Evolutionary conservation across 2,113 vertebrate species (phyloP), one percentile per base, ranked within the genome.

Genomic region (Carlito syrichta): DNA sequence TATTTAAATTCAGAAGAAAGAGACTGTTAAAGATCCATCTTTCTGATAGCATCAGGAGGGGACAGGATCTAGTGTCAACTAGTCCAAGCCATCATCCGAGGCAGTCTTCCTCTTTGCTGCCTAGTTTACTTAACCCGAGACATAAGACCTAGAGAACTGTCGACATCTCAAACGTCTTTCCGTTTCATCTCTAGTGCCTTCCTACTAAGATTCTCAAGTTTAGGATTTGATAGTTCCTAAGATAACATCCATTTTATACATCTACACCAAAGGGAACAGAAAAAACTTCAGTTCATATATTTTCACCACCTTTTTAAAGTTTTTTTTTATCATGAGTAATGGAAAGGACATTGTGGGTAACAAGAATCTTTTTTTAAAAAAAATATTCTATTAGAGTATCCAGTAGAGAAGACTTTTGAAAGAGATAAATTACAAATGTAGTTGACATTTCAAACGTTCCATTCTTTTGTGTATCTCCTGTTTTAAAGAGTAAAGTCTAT

Each of bases 401-500:
- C 10, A 56, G 7, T 27, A 54, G 32, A 62, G 32, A 92, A 88
- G 50, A 9, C 6, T 43, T 86, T 86, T 11, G 43, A 56, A 90
- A 63, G 20, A 86, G 83, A 40, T 58, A 79, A 92, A 54, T 83
- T 35, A 50, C 10, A 4, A 50, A n/a, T 54, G 43, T 5, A 60
- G 56, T 86, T 77, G n/a, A 35, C 32, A 54, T 92, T 92, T 56
- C 77, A 91, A 91, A 89, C 58, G n/a, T 19, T 52, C 54, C 10
- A 48, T 78, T 87, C 84, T 54, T 93, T 63, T 69, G 43, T 50
- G 45, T 16, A 68, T 35, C 74, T 97, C 13, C 2, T 90, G 52
- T 62, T 97, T 82, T 88, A 90, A 74, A 95, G 60, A 88, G 43
- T 60, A 68, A 87, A 83, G 45, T 77, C 84, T 83, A 30, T 62